Percentiles rank a stretch among this genome's conserved stretches.
Evolutionary conservation across 1,140 invertebrate genomes (phyloP).

Genomic region (Physella acuta): DNA sequence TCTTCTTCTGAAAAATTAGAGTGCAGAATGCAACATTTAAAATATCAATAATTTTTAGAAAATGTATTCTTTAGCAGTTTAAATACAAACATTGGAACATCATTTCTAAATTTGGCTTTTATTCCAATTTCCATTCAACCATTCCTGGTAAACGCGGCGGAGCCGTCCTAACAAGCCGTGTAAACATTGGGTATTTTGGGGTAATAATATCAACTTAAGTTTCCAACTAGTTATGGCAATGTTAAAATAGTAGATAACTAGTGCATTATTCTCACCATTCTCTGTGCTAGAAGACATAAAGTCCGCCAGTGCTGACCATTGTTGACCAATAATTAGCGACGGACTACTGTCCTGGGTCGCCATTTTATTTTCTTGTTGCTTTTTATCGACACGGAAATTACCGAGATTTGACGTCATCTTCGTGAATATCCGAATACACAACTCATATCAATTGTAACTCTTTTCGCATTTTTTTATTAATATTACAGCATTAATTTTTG

Average conservation of each 20-base stretch:
- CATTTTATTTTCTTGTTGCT: constrained; percentile 61
- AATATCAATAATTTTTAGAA: not conserved
- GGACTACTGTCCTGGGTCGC: constrained; percentile 61
- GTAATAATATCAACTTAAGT: not conserved
- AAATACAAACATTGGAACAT: not conserved
- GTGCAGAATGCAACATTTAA: not conserved
- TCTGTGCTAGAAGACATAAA: constrained; percentile 37
- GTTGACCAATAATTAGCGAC: constrained; percentile 58
- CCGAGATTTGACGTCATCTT: constrained; percentile 58
- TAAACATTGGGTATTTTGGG: constrained; percentile 10
- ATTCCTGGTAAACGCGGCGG: not conserved
- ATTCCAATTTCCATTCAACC: constrained; percentile 4
- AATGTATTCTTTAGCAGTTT: not conserved
- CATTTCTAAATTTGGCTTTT: not conserved
- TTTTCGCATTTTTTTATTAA: not conserved
- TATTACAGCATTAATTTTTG: not conserved
- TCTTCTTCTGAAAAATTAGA: constrained; percentile 35
- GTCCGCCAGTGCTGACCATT: constrained; percentile 57
- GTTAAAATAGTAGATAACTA: constrained; percentile 20
- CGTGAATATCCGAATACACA: constrained; percentile 28
- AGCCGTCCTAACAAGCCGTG: constrained; percentile 9
- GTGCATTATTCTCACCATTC: constrained; percentile 38
- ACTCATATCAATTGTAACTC: constrained; percentile 1
- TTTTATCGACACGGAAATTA: constrained; percentile 52
- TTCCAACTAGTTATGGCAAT: not conserved